phyloP scores from a whole-genome alignment of 2,113 vertebrate genomes.

The Cyprinodon tularosa region DNA sequence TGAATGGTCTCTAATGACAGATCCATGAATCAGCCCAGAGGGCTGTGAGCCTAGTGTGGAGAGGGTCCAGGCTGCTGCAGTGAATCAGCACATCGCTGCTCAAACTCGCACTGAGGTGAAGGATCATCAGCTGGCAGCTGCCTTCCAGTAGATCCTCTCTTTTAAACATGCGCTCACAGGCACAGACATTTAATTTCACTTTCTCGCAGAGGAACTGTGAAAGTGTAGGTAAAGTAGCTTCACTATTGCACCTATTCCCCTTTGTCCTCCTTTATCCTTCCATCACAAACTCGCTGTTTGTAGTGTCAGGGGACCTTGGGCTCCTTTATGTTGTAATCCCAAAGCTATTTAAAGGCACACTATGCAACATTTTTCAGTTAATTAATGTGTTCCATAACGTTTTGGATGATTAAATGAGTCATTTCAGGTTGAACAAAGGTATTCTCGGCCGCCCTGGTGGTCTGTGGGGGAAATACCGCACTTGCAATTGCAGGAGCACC shows the following conservation, averaged over 20 bases:
- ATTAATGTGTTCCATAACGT: no score
- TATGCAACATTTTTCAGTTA: no score
- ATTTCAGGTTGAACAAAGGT: no score
- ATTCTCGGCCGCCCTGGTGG: no score
- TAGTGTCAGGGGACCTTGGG: not conserved
- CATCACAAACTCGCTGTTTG: slow-evolving; percentile 6
- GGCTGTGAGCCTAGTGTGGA: slow-evolving; percentile 3
- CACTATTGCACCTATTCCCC: slow-evolving; percentile 20
- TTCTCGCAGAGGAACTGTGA: slow-evolving; percentile 19
- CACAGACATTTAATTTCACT: slow-evolving; percentile 28
- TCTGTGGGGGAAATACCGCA: no score
- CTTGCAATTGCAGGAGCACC: no score
- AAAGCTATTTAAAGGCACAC: no score
- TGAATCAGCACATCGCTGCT: slow-evolving; percentile 73
- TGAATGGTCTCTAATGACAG: slow-evolving; percentile 48
- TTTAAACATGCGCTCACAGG: slow-evolving; percentile 18
- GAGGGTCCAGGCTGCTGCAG: slow-evolving; percentile 60
- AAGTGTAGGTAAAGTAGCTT: slow-evolving; percentile 9
- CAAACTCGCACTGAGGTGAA: slow-evolving; percentile 37
- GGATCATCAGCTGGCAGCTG: slow-evolving; percentile 26
- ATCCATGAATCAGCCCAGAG: slow-evolving; percentile 33
- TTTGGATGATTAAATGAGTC: no score
- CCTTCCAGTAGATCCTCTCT: not conserved
- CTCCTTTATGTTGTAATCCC: slow-evolving; percentile 29
- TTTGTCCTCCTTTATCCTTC: slow-evolving; percentile 24